Conservation (phyloP, 53 echinoderm and acorn worm species). For the Holothuria leucospilota region DNA sequence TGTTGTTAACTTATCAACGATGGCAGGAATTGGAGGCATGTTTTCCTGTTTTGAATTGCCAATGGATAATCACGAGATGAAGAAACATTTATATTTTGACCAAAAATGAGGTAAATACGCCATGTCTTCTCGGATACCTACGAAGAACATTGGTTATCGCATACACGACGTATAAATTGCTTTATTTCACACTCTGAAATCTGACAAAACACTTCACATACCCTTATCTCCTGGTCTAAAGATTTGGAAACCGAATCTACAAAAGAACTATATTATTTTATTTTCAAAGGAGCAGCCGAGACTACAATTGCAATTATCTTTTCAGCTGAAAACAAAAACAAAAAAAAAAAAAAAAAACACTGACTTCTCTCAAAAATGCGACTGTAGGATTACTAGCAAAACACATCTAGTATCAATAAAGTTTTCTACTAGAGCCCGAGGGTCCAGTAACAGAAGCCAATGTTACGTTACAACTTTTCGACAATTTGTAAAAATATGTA, state of each 20-base stretch:
- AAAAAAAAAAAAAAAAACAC: not conserved
- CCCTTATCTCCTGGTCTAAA: not conserved
- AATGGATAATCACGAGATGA: no score
- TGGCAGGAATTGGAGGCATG: no score
- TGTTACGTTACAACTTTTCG: not conserved
- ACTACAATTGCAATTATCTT: not conserved
- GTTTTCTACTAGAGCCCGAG: not conserved
- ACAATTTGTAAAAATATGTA: no score
- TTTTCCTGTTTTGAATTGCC: no score
- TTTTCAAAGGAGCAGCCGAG: not conserved
- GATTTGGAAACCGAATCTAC: no score
- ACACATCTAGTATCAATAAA: not conserved
- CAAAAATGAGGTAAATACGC: no score
- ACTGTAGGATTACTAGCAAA: not conserved
- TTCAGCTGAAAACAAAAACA: no score
- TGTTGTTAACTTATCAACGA: no score
- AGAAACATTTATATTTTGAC: no score
- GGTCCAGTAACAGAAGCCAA: slow-evolving; percentile 5
- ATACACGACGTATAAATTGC: slow-evolving; percentile 3
- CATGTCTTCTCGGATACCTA: no score
- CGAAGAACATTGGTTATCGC: no score
- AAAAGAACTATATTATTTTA: no score
- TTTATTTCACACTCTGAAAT: not conserved
- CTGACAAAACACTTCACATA: not conserved
- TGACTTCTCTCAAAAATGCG: not conserved